phyloP scores from a whole-genome alignment of 2,113 vertebrate species.

The Aegypius monachus region DNA sequence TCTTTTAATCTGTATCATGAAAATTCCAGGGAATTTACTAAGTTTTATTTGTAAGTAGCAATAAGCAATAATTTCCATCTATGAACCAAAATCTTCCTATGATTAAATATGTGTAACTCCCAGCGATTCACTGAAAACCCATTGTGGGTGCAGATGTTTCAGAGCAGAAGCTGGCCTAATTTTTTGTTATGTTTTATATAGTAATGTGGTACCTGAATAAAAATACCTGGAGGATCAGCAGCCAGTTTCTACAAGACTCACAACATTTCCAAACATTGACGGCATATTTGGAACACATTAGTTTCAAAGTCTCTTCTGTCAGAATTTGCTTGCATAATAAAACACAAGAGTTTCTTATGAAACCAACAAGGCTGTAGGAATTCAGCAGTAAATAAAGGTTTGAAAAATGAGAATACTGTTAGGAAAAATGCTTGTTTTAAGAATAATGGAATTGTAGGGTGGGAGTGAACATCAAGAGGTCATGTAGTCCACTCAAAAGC shows the following conservation, averaged over 20 bases:
- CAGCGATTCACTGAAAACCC: not conserved
- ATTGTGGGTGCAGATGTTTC: not conserved
- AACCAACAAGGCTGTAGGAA: not conserved
- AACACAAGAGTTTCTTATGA: not conserved
- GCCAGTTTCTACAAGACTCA: constrained; percentile 41
- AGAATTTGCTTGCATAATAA: constrained; percentile 40
- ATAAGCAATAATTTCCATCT: not conserved
- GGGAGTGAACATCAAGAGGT: not conserved
- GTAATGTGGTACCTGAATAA: not conserved
- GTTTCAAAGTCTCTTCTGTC: constrained; percentile 48
- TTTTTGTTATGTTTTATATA: constrained; percentile 5
- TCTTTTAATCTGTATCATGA: not conserved
- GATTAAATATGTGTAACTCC: not conserved
- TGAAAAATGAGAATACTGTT: not conserved
- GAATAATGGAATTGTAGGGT: not conserved
- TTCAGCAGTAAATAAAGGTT: not conserved
- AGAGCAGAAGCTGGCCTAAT: constrained; percentile 26
- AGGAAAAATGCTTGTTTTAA: not conserved
- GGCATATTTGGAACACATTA: constrained; percentile 51
- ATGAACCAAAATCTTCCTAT: not conserved
- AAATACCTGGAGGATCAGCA: constrained; percentile 53
- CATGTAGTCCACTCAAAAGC: not conserved
- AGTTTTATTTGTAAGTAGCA: not conserved
- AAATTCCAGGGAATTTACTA: not conserved
- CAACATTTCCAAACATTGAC: constrained; percentile 31